Evolutionary conservation across 2,797 vertebrate genomes (phyloP).

Genomic region (Numenius phaeopus): DNA sequence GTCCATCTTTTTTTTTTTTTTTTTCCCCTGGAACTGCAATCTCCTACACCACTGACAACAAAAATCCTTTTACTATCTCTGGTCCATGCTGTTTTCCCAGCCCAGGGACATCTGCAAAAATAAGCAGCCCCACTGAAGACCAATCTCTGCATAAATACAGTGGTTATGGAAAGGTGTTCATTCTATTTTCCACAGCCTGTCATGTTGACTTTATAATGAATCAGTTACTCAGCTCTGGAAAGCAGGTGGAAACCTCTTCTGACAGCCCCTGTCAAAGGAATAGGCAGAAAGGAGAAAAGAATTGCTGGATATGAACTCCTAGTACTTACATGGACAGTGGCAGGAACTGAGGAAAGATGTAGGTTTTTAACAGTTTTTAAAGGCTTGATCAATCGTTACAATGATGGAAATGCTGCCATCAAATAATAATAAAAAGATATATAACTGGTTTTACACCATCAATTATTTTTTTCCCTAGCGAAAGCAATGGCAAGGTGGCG

Average conservation of each 20-base stretch:
- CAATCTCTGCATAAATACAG: slow-evolving; percentile 61
- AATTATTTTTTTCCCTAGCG: background rate
- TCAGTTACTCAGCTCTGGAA: slow-evolving; percentile 61
- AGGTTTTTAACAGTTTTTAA: slow-evolving; percentile 17
- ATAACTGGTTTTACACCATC: slow-evolving; percentile 5
- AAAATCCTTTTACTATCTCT: slow-evolving; percentile 43
- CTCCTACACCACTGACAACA: slow-evolving; percentile 16
- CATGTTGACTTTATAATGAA: slow-evolving; percentile 74
- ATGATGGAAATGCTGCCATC: slow-evolving; percentile 57
- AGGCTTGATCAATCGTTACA: slow-evolving; percentile 17
- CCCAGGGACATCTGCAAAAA: slow-evolving; percentile 27
- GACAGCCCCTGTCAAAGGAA: slow-evolving; percentile 74
- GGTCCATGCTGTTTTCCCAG: slow-evolving; percentile 22
- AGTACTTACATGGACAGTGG: slow-evolving; percentile 24
- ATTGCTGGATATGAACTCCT: slow-evolving; percentile 53
- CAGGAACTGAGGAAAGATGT: slow-evolving; percentile 17
- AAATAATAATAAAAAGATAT: slow-evolving; percentile 50
- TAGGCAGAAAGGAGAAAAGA: slow-evolving; percentile 44
- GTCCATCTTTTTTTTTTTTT: background rate
- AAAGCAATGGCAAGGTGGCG: background rate
- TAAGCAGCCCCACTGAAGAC: slow-evolving; percentile 36
- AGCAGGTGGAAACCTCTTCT: slow-evolving; percentile 72
- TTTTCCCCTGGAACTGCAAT: background rate
- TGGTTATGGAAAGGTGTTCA: slow-evolving; percentile 69
- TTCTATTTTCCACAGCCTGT: slow-evolving; percentile 45